These are phyloP conservation scores for Acrobasis suavella DNA, from an alignment of 2,888 invertebrate species.

Conservation along the genomic window DNA sequence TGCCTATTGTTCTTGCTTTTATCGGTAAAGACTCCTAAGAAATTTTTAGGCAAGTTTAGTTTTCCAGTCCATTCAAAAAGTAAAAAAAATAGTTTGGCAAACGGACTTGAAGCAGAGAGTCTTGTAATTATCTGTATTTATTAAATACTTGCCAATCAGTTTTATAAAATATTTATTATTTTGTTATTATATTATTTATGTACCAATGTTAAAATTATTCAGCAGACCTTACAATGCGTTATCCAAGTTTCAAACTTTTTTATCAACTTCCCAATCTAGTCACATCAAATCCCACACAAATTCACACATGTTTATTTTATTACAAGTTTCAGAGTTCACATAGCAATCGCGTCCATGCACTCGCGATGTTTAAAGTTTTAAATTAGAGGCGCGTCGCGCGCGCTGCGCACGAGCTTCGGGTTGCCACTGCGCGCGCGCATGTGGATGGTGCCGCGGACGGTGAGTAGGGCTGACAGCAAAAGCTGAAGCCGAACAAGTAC, in stretches of 20 bases:
- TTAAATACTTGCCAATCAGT: too few species aligned
- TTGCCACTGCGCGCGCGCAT: slow-evolving; percentile 34
- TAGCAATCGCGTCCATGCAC: slow-evolving; percentile 25
- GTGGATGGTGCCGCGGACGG: slow-evolving; percentile 1
- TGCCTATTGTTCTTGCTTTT: neutral
- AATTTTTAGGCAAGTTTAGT: neutral
- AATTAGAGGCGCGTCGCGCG: slow-evolving; percentile 61
- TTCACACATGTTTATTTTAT: slow-evolving; percentile 30
- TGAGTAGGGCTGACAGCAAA: neutral
- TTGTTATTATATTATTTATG: neutral
- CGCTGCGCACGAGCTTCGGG: slow-evolving; percentile 63
- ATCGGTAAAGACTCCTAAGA: neutral
- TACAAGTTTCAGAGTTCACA: slow-evolving; percentile 46
- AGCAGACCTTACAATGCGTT: slow-evolving; percentile 18
- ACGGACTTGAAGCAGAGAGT: too few species aligned
- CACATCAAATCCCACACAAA: slow-evolving; percentile 21
- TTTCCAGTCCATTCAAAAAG: neutral
- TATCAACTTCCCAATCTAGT: neutral
- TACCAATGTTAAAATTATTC: neutral
- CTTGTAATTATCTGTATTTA: too few species aligned
- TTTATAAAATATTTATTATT: neutral
- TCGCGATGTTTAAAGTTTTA: slow-evolving; percentile 13
- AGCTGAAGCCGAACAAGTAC: too few species aligned
- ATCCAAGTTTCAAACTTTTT: slow-evolving; percentile 13
- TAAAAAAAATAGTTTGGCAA: too few species aligned